Evolutionary conservation across 2,113 vertebrate species (phyloP), one percentile per base, ranked within the genome.

Genomic region (Thamnaconus septentrionalis): DNA sequence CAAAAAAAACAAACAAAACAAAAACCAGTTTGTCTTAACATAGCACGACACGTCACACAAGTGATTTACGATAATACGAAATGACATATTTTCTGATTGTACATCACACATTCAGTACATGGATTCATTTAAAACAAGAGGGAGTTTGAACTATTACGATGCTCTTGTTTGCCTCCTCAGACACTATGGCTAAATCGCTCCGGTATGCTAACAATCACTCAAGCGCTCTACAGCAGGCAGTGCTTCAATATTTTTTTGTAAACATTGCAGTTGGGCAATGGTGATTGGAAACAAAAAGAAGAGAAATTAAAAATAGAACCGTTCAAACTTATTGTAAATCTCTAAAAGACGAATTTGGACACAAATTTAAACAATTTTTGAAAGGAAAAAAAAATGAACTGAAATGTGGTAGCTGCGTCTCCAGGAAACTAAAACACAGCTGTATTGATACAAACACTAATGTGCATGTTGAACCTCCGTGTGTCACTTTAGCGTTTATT

Each of bases 241-340:
- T 82, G 76, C 74, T 79, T 69, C 45, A 83, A 70, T 78, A 18
- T 56, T 44, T 31, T 31, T 31, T 61, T 82, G 85, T 87, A 84
- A 87, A 88, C 80, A 71, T 75, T 61, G 59, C 48, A 66, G 50
- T 50, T 60, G 75, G 70, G 48, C 7, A 45, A 70, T 54, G 52
- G 66, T 56, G 5, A 74, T 31, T 31, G 18, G 8, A 11, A 53
- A 53, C 1, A n/a, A 48, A 8, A 47, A 65, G 12, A 52, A 31
- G 5, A 45, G 7, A 45, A 11, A 6, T 52, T 31, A 18, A 31
- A 31, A n/a, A 52, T 5, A 52, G 6, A 52, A 18, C 11, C 2
- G 18, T 31, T 31, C 18, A 31, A 31, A 31, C 18, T 31, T 31
- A 31, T 31, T 31, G 18, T 31, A 31, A 31, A 2, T 31, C 1